Percentiles rank a stretch among this genome's conserved stretches.
Conservation (phyloP, 1,140 invertebrate species). For the Delia radicum region DNA sequence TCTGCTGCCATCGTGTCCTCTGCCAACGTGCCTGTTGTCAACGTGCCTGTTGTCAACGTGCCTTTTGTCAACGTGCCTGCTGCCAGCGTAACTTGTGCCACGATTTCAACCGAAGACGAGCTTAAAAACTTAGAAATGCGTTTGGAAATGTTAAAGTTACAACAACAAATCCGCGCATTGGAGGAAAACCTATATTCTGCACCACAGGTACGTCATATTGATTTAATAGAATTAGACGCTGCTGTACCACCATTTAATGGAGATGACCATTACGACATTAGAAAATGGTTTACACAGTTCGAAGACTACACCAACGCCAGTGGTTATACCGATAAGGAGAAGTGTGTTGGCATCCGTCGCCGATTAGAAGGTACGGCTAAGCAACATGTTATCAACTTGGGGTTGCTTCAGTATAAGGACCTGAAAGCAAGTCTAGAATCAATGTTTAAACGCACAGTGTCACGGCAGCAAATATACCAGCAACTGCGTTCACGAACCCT, state of each 20-base stretch:
- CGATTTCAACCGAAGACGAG: neutral
- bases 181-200: neutral
- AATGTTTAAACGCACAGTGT: neutral
- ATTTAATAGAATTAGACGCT: neutral
- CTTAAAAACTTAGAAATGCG: neutral
- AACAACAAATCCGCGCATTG: neutral
- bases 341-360: neutral
- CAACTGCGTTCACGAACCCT: neutral
- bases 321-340: neutral
- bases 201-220: neutral
- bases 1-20: neutral
- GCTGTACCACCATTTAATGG: conserved; percentile 17
- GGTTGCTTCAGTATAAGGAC: neutral
- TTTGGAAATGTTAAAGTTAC: neutral
- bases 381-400: neutral
- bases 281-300: conserved; percentile 11
- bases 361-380: conserved; percentile 11
- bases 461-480: neutral
- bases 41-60: neutral
- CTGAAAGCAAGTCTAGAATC: neutral
- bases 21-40: neutral
- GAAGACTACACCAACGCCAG: conserved; percentile 9
- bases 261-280: conserved; percentile 13
- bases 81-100: too few relatives aligned
- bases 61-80: too few relatives aligned